Base-by-base conservation (phyloP, 2,888 invertebrate species). In the Melieria omissa region DNA sequence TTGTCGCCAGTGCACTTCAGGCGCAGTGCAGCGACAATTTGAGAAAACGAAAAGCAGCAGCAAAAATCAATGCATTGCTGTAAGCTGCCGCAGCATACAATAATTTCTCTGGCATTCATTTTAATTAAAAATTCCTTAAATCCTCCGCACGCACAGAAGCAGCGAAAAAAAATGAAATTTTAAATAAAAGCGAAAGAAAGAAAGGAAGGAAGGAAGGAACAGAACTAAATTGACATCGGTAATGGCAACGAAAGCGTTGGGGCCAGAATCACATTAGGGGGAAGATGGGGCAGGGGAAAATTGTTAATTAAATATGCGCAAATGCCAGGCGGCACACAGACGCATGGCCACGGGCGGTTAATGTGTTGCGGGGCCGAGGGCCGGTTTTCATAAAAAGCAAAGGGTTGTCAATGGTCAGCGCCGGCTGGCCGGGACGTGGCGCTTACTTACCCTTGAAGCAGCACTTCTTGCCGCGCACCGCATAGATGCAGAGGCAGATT, bases 361-460 rank as follows among this genome's bases (percentile, higher is more conserved):
- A 16, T 16, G 16, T 16, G 16, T 16, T 16, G 16, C 16, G 29
- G 29, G 29, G 29, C 29, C 29, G 29, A 29, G 29, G 29, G 29
- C 2, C 3, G 29, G 29, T 29, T 29, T 29, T 3, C 29, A 29
- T 29, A 29, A 29, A 16, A 29, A 29, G 29, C 29, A 29, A 29
- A 29, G 29, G 29, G 29, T 29, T 29, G 29, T 29, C 29, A 29
- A 29, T 29, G 29, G 29, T 29, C 29, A 29, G 2, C 29, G 2
- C 29, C 29, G 29, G 8, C 14, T 42, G 12, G n/a, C 9, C 49
- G 12, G 16, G n/a, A 52, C 4, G 14, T n/a, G 16, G 44, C 4
- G 41, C 9, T 41, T 5, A 74, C 90, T 90, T 86, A 90, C 90
- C 88, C 81, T 90, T 89, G 82, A 90, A 90, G 82, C 90, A 91